Evolutionary conservation across 2,888 invertebrate genomes (phyloP).

Genomic region (Drosophila flavopinicola): DNA sequence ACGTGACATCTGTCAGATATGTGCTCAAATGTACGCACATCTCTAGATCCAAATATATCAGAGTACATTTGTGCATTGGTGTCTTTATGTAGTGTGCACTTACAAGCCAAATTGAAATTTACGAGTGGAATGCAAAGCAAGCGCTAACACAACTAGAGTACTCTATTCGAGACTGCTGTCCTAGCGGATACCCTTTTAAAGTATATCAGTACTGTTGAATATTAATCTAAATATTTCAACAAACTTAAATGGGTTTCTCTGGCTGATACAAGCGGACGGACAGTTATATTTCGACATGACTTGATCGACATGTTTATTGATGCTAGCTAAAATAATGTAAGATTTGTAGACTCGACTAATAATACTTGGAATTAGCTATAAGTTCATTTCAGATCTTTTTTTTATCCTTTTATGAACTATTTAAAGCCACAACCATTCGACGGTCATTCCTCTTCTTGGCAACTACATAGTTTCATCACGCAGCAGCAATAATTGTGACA

Average conservation of each 20-base stretch:
- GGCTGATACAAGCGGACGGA: too few species aligned
- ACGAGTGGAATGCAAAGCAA: conserved; percentile 51
- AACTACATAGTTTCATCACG: conserved; percentile 41
- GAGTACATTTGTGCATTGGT: conserved; percentile 13
- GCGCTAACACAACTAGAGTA: conserved; percentile 8
- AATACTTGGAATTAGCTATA: too few species aligned
- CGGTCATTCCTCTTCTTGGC: too few species aligned
- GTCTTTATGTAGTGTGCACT: conserved; percentile 38
- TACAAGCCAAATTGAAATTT: conserved; percentile 66
- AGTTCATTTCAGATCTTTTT: too few species aligned
- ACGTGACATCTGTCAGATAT: conserved; percentile 19
- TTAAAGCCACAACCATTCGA: too few species aligned
- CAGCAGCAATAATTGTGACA: conserved; percentile 60
- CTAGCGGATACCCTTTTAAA: conserved; percentile 8
- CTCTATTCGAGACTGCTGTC: neutral
- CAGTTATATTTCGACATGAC: too few species aligned
- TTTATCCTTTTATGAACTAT: neutral
- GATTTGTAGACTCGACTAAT: too few species aligned
- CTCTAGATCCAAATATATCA: conserved; percentile 10
- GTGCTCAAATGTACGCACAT: conserved; percentile 1
- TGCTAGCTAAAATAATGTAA: too few species aligned
- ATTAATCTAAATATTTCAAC: neutral
- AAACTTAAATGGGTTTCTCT: too few species aligned
- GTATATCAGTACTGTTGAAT: neutral
- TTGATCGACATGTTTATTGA: too few species aligned